Conservation (phyloP, 2,797 vertebrate genomes). For the Dallia pectoralis region DNA sequence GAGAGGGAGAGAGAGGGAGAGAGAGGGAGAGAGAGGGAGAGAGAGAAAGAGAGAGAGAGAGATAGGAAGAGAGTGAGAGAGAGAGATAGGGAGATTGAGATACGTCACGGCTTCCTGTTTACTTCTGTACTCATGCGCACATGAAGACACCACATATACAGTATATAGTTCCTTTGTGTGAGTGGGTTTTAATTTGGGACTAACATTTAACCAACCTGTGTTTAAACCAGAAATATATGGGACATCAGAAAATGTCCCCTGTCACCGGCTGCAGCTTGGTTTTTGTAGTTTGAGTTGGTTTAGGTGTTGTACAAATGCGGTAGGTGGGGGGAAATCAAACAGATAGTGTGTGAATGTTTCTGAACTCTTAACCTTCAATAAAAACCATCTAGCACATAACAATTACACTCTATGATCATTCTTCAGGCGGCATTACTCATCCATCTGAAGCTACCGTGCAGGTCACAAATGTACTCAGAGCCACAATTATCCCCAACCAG, state of each 20-base stretch:
- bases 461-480: neutral
- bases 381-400: neutral
- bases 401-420: neutral
- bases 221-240: no score
- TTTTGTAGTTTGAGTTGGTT: no score
- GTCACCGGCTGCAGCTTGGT: no score
- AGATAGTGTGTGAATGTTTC: neutral
- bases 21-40: neutral
- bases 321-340: no score
- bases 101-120: neutral
- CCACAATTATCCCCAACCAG: neutral
- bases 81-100: slow-evolving; percentile 3
- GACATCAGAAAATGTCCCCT: no score
- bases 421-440: neutral
- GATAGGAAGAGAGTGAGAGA: neutral
- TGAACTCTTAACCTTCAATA: neutral
- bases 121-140: neutral
- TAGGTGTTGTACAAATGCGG: no score
- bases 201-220: no score
- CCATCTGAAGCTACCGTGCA: neutral
- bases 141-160: neutral
- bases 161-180: neutral
- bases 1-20: no score
- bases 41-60: slow-evolving; percentile 7
- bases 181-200: no score